phyloP scores from a whole-genome alignment of 1,140 invertebrate genomes.

The Lucilia cuprina region DNA sequence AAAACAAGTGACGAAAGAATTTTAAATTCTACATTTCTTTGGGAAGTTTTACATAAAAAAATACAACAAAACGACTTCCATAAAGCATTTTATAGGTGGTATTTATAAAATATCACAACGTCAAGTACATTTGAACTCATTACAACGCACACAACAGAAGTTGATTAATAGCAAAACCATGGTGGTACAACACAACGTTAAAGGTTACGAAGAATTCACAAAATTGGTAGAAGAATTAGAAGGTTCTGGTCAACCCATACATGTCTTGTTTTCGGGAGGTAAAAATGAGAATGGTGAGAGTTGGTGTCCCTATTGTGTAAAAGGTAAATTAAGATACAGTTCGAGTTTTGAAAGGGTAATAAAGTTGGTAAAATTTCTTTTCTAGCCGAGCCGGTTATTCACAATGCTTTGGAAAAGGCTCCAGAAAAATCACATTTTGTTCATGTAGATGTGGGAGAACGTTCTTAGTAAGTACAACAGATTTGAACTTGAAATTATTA shows the following conservation, averaged over 20 bases:
- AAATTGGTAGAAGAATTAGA: constrained; percentile 66
- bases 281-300: constrained; percentile 71
- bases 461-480: constrained; percentile 58
- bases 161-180: constrained; percentile 60
- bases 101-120: constrained; percentile 35
- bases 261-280: constrained; percentile 73
- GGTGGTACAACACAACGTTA: constrained; percentile 66
- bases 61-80: neutral
- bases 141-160: neutral
- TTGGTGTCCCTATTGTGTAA: constrained; percentile 80
- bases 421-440: constrained; percentile 69
- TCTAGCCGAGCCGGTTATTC: constrained; percentile 70
- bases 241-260: constrained; percentile 61
- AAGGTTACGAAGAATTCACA: constrained; percentile 68
- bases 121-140: neutral
- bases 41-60: neutral
- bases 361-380: constrained; percentile 36
- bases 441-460: constrained; percentile 75
- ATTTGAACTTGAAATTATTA: no score
- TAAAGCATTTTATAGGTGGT: constrained; percentile 6
- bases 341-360: neutral
- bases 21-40: neutral
- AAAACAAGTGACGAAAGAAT: neutral
- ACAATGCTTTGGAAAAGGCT: constrained; percentile 67
- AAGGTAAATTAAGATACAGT: constrained; percentile 63